Percentiles rank a stretch among this genome's conserved stretches.
Evolutionary conservation across 2,113 vertebrate species (phyloP).

Genomic region (Sander lucioperca): DNA sequence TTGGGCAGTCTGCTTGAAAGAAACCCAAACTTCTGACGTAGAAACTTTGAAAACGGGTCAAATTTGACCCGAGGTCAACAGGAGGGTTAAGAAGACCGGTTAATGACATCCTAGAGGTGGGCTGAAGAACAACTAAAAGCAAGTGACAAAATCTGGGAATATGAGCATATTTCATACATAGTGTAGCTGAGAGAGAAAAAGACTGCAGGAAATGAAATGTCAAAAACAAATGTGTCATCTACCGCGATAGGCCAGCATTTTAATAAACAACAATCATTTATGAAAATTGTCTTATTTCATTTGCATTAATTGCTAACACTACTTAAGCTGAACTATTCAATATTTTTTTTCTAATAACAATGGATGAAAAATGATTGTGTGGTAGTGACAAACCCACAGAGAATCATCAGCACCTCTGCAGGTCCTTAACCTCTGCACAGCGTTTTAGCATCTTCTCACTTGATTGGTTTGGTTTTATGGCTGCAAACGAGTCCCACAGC

Average conservation of each 20-base stretch:
- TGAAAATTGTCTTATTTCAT: not conserved
- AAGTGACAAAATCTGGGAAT: not conserved
- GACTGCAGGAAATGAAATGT: not conserved
- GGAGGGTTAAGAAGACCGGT: not conserved
- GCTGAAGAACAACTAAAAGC: not conserved
- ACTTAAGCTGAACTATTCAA: too few species aligned
- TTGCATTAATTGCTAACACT: not conserved
- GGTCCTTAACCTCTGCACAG: too few species aligned
- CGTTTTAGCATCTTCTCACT: too few species aligned
- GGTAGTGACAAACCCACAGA: not conserved
- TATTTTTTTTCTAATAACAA: not conserved
- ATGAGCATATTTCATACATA: not conserved
- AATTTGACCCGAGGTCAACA: too few species aligned
- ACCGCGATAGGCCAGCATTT: not conserved
- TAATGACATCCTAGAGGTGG: not conserved
- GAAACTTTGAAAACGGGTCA: too few species aligned
- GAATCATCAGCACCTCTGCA: not conserved
- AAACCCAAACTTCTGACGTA: too few species aligned
- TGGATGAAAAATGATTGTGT: not conserved
- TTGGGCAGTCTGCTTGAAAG: too few species aligned
- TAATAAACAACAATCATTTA: not conserved
- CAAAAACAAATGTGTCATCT: not conserved
- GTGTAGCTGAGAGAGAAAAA: not conserved
- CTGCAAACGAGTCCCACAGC: too few species aligned
- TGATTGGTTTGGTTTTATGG: too few species aligned